A percentile compares a stretch with the other conserved stretches of the same genome.
Conservation (phyloP, 37 sponge, comb jelly and placozoan species). For the Eunapius fragilis region DNA sequence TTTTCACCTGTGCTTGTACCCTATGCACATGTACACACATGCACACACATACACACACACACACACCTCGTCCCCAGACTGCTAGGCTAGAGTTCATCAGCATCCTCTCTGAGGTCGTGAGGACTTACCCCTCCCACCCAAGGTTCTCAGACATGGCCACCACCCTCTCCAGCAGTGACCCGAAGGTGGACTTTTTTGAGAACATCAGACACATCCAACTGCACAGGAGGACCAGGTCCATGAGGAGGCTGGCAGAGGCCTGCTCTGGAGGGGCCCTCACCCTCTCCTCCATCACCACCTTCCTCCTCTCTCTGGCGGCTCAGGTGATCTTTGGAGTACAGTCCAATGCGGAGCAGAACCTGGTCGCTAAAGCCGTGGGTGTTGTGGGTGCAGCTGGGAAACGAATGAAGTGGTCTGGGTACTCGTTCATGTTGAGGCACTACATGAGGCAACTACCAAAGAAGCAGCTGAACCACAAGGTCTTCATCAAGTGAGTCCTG, state of each 20-base stretch:
- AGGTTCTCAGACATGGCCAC: conserved; percentile 58
- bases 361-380: conserved; percentile 71
- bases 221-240: conserved; percentile 73
- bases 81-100: conserved; percentile 67
- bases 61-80: conserved; percentile 29
- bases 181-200: conserved; percentile 89
- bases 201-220: conserved; percentile 90
- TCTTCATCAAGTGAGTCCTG: conserved; percentile 41
- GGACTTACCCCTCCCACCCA: conserved; percentile 47
- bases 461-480: conserved; percentile 49
- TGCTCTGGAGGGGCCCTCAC: conserved; percentile 30
- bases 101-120: conserved; percentile 65
- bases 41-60: too few species aligned
- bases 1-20: too few species aligned
- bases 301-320: conserved; percentile 72
- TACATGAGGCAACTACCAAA: conserved; percentile 70
- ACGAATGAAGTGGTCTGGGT: conserved; percentile 70
- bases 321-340: conserved; percentile 52
- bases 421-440: conserved; percentile 56
- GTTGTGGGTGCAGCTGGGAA: conserved; percentile 64
- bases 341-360: conserved; percentile 66
- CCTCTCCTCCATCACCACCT: conserved; percentile 37
- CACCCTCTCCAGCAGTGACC: conserved; percentile 49
- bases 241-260: conserved; percentile 44
- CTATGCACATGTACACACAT: too few species aligned